Evolutionary conservation across 2,888 invertebrate species (phyloP), one percentile per base, ranked within the genome.

Genomic region (Platerodrilus igneus): DNA sequence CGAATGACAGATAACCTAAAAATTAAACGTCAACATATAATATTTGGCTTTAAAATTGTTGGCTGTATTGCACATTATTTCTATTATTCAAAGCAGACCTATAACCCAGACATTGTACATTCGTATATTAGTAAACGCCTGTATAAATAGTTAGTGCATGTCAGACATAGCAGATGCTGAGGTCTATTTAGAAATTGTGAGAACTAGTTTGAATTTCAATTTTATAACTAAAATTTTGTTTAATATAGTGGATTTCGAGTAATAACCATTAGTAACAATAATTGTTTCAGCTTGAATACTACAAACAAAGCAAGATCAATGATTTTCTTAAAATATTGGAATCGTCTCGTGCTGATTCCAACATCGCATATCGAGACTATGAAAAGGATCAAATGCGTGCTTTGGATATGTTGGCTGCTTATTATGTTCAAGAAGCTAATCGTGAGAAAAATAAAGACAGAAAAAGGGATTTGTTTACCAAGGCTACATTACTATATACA

Each of bases 381-480:
- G 96, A 96, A 64, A 86, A 90, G 56, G 97, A 97, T 67, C 94
- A 95, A 70, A 97, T 97, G 96, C 87, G 90, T 45, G 91, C 91
- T 0, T 76, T 95, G 55, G 99, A 99, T 67, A 95, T 95, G 79
- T 73, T 99, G 67, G 99, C 99, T 8, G 97, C 97, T 1, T 93
- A 94, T 66, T 99, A 97, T 75, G 96, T 97, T 1, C 93, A 94
- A 64, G 84, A 90, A 68, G 95, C 94, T 1, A 94, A 94, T 63
- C 83, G 86, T 34, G 96, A 97, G 65, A 93, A 95, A 64, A 83
- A 84, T 34, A 95, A 96, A 62, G 96, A 97, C 52, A 87, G 86
- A 60, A 94, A 91, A 64, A 79, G 90, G 45, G 96, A 97, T 53
- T 74, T 94, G 9, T 97, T 97, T 60, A 89, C 89, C 15, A 94